Conservation (phyloP, 1,140 invertebrate species). For the Scaptomyza montana region DNA sequence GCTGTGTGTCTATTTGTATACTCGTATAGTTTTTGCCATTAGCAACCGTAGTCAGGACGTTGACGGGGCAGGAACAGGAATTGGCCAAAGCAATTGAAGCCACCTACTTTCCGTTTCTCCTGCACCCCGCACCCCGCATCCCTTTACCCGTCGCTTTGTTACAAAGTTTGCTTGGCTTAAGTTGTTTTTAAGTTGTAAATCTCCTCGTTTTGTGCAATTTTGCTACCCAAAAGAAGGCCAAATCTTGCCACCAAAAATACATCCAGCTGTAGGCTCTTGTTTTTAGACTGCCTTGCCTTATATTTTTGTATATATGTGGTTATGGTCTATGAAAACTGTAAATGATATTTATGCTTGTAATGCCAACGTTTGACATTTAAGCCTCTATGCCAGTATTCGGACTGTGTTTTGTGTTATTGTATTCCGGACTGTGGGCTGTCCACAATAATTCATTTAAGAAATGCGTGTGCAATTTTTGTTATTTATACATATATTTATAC, state of each 20-base stretch:
- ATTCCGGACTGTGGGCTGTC: constrained; percentile 33
- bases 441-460: constrained; percentile 75
- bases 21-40: constrained; percentile 63
- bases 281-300: constrained; percentile 9
- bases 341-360: constrained; percentile 80
- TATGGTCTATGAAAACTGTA: constrained; percentile 79
- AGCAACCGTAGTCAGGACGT: constrained; percentile 48
- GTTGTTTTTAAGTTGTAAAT: constrained; percentile 82
- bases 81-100: constrained; percentile 60
- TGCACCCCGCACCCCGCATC: not conserved
- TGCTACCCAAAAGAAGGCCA: not conserved
- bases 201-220: constrained; percentile 70
- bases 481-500: constrained; percentile 52
- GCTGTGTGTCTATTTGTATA: constrained; percentile 62
- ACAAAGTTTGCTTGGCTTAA: constrained; percentile 73
- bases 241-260: constrained; percentile 6
- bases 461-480: constrained; percentile 69
- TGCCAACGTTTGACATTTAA: constrained; percentile 71
- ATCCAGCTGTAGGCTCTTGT: constrained; percentile 6
- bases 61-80: constrained; percentile 5
- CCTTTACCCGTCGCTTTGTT: constrained; percentile 50
- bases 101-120: constrained; percentile 11
- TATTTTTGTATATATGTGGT: constrained; percentile 72
- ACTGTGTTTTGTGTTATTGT: not conserved
- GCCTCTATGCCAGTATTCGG: constrained; percentile 14